A percentile compares a stretch with the other conserved stretches of the same genome.
Conservation (phyloP, 2,797 vertebrate genomes). For the Clarias pachynema region DNA sequence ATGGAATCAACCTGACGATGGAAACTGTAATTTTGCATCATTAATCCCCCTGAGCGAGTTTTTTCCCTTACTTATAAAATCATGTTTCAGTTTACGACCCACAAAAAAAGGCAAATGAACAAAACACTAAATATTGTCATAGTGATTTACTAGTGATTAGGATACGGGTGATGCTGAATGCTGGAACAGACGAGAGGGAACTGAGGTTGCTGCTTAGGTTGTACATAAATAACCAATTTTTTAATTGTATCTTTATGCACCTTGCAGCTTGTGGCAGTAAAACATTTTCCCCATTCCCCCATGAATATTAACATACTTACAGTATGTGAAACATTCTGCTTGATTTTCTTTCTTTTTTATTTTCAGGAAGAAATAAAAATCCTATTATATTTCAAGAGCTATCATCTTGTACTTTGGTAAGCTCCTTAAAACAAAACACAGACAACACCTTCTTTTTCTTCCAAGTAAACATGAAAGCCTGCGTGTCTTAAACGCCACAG, state of each 20-base stretch:
- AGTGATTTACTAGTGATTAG: no score
- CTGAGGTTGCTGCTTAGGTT: no score
- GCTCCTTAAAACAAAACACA: constrained; percentile 19
- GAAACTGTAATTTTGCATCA: background rate
- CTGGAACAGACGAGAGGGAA: no score
- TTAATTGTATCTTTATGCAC: no score
- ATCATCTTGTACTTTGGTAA: constrained; percentile 18
- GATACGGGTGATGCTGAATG: no score
- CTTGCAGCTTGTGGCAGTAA: no score
- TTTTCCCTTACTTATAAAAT: background rate
- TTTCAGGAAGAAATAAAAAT: background rate
- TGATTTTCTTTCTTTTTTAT: background rate
- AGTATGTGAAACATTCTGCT: background rate
- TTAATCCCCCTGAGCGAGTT: background rate
- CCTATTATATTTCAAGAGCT: constrained; percentile 10
- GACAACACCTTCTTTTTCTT: constrained; percentile 16
- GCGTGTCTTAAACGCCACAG: background rate
- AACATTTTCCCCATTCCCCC: no score
- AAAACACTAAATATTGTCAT: background rate
- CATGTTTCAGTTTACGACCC: background rate
- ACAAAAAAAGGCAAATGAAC: background rate
- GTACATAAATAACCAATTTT: no score
- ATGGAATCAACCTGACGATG: background rate
- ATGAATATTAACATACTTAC: background rate
- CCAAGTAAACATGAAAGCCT: constrained; percentile 5